phyloP scores from a whole-genome alignment of 2,888 invertebrate species.

The Megaustenia siamemsis region DNA sequence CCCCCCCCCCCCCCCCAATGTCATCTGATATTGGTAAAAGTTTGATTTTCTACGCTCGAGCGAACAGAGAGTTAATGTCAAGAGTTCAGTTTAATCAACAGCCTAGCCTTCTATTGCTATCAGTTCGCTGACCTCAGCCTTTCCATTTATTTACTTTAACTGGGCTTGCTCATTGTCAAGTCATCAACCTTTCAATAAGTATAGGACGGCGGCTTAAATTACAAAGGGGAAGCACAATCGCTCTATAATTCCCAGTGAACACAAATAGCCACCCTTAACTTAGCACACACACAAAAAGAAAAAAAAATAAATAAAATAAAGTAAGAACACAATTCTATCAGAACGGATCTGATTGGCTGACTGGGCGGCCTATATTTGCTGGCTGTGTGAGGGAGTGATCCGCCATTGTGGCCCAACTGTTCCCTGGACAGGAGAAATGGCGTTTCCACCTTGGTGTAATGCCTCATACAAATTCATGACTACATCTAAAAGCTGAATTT shows the following conservation, averaged over 20 bases:
- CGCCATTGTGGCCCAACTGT: background rate
- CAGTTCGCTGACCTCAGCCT: too few species aligned
- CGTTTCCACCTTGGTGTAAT: background rate
- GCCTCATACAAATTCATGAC: slow-evolving; percentile 28
- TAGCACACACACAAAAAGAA: background rate
- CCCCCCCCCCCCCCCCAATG: too few species aligned
- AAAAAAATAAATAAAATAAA: too few species aligned
- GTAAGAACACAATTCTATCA: too few species aligned
- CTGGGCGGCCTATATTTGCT: background rate
- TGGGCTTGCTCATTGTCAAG: background rate
- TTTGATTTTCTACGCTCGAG: too few species aligned
- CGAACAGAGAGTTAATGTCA: too few species aligned
- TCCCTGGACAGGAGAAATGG: background rate
- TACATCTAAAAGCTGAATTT: background rate
- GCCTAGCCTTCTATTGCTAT: too few species aligned
- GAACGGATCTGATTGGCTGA: background rate
- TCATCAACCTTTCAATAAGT: background rate
- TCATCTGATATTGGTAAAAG: too few species aligned
- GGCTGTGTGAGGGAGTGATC: background rate
- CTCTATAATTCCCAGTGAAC: slow-evolving; percentile 4
- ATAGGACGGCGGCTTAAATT: slow-evolving; percentile 10
- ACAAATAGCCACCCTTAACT: background rate
- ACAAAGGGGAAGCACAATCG: background rate
- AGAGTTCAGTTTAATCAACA: too few species aligned
- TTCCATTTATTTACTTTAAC: background rate